A percentile compares a stretch with the other conserved stretches of the same genome.
Conservation (phyloP, 2,797 vertebrate species). For the Chelmon rostratus region DNA sequence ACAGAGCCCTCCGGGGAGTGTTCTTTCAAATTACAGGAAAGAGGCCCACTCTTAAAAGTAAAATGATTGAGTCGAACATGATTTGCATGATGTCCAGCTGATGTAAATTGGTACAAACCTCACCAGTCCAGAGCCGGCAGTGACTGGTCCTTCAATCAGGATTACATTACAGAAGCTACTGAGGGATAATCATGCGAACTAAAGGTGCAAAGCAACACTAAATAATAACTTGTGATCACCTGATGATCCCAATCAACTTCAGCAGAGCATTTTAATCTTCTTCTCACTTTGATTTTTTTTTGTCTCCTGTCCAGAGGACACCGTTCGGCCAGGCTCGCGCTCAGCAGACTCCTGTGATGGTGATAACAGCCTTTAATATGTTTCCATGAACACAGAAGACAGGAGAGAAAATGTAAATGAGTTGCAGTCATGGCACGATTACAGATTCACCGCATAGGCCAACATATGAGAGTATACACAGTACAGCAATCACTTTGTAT, state of each 20-base stretch:
- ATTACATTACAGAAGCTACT: not conserved
- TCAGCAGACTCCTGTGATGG: not conserved
- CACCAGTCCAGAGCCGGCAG: not conserved
- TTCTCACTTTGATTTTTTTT: not conserved
- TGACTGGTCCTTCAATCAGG: conserved; percentile 13
- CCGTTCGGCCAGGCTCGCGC: not conserved
- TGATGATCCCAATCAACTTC: not conserved
- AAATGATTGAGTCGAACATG: not conserved
- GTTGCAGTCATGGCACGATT: too few relatives aligned
- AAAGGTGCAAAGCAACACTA: not conserved
- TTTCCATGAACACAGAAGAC: not conserved
- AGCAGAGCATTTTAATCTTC: too few relatives aligned
- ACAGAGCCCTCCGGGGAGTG: not conserved
- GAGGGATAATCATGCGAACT: not conserved
- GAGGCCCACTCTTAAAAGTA: not conserved
- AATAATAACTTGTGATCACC: not conserved
- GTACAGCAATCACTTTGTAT: too few relatives aligned
- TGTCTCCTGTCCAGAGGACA: too few relatives aligned
- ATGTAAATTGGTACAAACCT: not conserved
- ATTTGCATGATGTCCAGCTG: not conserved
- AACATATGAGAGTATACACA: too few relatives aligned
- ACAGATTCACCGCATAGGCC: too few relatives aligned
- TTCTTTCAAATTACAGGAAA: not conserved
- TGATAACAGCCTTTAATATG: not conserved
- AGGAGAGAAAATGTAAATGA: too few relatives aligned